A percentile compares a stretch with the other conserved stretches of the same genome.
These are phyloP conservation scores for Centropristis striata DNA, from an alignment of 2,113 vertebrate species.

Conservation along the genomic window DNA sequence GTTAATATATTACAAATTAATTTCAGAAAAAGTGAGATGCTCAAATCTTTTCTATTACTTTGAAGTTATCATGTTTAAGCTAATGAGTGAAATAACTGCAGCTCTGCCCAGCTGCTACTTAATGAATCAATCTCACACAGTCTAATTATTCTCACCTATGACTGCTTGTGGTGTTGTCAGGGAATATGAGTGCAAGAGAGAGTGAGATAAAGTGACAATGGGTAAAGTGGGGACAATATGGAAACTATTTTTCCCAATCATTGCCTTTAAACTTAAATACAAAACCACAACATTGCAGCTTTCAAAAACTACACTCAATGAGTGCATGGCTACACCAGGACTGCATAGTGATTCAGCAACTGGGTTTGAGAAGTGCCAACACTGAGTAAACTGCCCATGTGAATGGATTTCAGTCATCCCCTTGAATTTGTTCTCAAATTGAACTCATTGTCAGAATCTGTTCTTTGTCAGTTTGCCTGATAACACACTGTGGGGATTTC, in stretches of 20 bases:
- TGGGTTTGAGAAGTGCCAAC: background rate
- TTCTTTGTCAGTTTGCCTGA: background rate
- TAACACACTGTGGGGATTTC: background rate
- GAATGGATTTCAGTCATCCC: background rate
- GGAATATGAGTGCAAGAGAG: background rate
- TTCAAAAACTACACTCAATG: background rate
- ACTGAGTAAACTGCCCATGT: background rate
- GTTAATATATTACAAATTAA: background rate
- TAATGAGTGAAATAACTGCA: constrained; percentile 24
- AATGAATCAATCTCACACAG: constrained; percentile 27
- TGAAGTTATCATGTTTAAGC: constrained; percentile 2
- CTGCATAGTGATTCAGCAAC: background rate
- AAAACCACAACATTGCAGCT: background rate
- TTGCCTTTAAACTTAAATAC: constrained; percentile 4
- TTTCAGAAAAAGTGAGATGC: background rate
- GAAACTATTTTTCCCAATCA: background rate
- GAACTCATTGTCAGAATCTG: background rate
- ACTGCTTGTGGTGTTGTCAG: constrained; percentile 18
- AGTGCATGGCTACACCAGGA: background rate
- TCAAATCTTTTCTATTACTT: background rate
- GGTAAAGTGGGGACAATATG: background rate
- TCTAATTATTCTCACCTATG: constrained; percentile 34
- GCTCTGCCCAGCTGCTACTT: constrained; percentile 12
- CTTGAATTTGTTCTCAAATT: background rate
- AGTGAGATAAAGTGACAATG: constrained; percentile 9